Conservation (phyloP, 2,113 vertebrate species). For the Corythaeola cristata region DNA sequence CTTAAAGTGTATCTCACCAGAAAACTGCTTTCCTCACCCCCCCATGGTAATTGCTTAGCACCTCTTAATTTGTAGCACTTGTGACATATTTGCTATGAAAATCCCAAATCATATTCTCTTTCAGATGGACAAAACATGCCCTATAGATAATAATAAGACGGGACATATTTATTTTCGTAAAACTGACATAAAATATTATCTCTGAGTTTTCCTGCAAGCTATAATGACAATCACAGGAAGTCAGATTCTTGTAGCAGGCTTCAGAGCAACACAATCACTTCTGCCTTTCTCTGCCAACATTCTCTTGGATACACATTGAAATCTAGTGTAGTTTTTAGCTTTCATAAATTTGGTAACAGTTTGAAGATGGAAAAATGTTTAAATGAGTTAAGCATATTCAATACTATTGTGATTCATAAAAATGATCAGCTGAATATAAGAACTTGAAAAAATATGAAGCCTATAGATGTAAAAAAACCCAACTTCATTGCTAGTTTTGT, state of each 20-base stretch:
- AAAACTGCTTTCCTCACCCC: rapidly evolving
- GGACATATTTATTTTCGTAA: background rate
- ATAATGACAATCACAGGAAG: background rate
- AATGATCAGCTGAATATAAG: background rate
- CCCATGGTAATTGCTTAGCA: background rate
- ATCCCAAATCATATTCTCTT: background rate
- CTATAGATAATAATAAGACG: background rate
- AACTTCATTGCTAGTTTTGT: background rate
- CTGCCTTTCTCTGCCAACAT: background rate
- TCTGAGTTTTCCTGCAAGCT: background rate
- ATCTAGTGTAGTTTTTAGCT: background rate
- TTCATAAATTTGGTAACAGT: background rate
- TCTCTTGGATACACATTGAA: background rate
- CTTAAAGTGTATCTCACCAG: background rate
- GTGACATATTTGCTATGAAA: background rate
- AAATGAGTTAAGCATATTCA: background rate
- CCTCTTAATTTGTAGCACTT: background rate
- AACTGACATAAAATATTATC: background rate
- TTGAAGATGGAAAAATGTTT: background rate
- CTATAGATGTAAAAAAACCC: background rate
- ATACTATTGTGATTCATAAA: background rate
- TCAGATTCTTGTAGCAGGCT: background rate
- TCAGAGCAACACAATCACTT: background rate
- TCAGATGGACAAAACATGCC: background rate
- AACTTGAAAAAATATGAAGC: background rate